phyloP scores from a whole-genome alignment of 2,888 invertebrate species.

The Zeuzera pyrina region DNA sequence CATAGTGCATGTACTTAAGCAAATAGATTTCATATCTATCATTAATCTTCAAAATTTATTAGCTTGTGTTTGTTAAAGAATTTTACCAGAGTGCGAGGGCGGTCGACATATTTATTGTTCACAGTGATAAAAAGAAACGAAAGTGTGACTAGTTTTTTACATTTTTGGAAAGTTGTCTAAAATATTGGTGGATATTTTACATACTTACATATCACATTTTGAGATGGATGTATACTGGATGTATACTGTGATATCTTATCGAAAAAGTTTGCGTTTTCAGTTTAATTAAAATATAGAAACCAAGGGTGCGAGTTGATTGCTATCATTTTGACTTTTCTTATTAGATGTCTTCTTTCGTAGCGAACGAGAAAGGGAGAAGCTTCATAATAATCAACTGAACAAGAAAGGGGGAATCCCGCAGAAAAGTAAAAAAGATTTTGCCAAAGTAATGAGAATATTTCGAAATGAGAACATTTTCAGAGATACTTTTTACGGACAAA shows the following conservation, averaged over 20 bases:
- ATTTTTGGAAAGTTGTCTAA: conserved; percentile 39
- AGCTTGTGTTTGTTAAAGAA: conserved; percentile 42
- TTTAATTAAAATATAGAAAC: conserved; percentile 49
- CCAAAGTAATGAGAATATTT: conserved; percentile 59
- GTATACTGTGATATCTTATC: no score
- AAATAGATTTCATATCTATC: conserved; percentile 58
- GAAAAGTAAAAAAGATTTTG: conserved; percentile 51
- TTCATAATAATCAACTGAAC: conserved; percentile 45
- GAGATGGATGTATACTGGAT: conserved; percentile 21
- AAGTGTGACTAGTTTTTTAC: conserved; percentile 40
- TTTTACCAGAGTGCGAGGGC: conserved; percentile 47
- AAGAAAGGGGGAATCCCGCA: conserved; percentile 41
- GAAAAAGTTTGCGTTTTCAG: no score
- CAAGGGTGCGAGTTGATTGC: conserved; percentile 38
- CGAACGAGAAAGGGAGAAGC: conserved; percentile 44
- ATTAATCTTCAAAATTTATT: conserved; percentile 66
- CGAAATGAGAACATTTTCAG: conserved; percentile 36
- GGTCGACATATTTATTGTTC: conserved; percentile 56
- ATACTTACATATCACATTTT: conserved; percentile 31
- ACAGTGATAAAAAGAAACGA: conserved; percentile 46
- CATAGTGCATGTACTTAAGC: conserved; percentile 54
- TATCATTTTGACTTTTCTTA: conserved; percentile 53
- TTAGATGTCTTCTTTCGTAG: conserved; percentile 48
- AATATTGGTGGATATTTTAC: conserved; percentile 23
- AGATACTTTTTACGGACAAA: conserved; percentile 30